Conservation (phyloP, 2,888 invertebrate species). For the Dryadula phaetusa region DNA sequence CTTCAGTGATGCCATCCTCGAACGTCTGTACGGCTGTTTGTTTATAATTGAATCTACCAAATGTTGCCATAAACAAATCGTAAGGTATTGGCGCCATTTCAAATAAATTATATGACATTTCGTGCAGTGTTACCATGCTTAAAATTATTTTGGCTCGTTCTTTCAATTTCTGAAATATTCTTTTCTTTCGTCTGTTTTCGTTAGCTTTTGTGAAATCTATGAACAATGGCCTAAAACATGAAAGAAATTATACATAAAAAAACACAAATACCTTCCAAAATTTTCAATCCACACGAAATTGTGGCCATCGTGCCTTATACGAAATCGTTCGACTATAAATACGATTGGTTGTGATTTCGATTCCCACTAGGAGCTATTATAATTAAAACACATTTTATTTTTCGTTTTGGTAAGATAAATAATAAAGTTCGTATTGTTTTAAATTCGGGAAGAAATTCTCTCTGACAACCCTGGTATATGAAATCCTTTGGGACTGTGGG, state of each 20-base stretch:
- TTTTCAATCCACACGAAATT: no score
- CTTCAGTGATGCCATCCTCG: slow-evolving; percentile 72
- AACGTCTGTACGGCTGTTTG: slow-evolving; percentile 75
- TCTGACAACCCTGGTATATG: no score
- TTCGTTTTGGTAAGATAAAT: no score
- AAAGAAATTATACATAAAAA: not conserved
- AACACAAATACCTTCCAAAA: not conserved
- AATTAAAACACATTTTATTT: no score
- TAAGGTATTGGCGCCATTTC: slow-evolving; percentile 81
- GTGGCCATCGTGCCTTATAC: no score
- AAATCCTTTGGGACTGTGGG: no score
- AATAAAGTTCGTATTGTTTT: no score
- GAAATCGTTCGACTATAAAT: no score
- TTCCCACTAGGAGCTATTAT: no score
- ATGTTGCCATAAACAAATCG: slow-evolving; percentile 76
- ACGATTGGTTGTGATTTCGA: no score
- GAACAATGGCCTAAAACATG: slow-evolving; percentile 66
- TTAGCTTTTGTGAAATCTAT: slow-evolving; percentile 73
- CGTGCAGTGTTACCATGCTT: slow-evolving; percentile 73
- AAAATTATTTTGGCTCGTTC: slow-evolving; percentile 72
- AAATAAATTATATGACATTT: slow-evolving; percentile 72
- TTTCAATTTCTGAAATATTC: slow-evolving; percentile 59
- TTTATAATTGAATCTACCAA: slow-evolving; percentile 69
- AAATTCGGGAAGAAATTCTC: no score
- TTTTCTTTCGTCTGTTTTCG: slow-evolving; percentile 63